Base-by-base conservation (phyloP, 2,113 vertebrate genomes). In the Myotis davidii region DNA sequence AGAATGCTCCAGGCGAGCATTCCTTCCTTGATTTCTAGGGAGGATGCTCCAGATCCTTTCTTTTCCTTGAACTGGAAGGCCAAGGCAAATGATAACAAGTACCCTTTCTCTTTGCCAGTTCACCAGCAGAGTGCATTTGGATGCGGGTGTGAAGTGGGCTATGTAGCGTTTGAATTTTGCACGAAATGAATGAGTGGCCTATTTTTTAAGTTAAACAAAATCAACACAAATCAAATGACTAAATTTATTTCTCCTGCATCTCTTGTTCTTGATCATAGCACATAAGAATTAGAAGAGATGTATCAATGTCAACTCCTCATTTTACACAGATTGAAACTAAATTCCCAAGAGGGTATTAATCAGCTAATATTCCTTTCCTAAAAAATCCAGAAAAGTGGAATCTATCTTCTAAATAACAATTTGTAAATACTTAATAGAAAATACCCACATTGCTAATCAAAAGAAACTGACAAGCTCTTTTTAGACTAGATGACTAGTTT, bases 401-500 rank as follows among this genome's bases (percentile, higher is more conserved):
- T 34, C 37, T 27, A 72, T 29, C 25, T 89, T n/a, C 34, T 34
- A 96, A 90, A 86, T 94, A 56, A 94, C 91, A 86, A 34, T 90
- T 74, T 70, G 2, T 73, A 88, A 94, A 50, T 74, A 73, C 14
- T 90, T 90, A 83, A 21, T 32, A 92, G 42, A 29, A 84, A 73
- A 92, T 69, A 13, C 16, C 23, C 32, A 91, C 5, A 29, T 32
- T 83, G 18, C 12, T 87, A 96, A 67, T 85, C 1, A 23, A 70
- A 56, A 92, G 11, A 1, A 72, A 89, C 78, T 96, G 91, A 59
- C 34, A 79, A 72, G 2, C 76, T 65, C 16, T 42, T 94, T 97
- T 77, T 94, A 94, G 90, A 95, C 91, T 89, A 70, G 6, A 34
- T 77, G 76, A n/a, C 14, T 85, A 42, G 37, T 88, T 96, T 61